Evolutionary conservation across 2,797 vertebrate species (phyloP).

Genomic region (Cephalopachus bancanus): DNA sequence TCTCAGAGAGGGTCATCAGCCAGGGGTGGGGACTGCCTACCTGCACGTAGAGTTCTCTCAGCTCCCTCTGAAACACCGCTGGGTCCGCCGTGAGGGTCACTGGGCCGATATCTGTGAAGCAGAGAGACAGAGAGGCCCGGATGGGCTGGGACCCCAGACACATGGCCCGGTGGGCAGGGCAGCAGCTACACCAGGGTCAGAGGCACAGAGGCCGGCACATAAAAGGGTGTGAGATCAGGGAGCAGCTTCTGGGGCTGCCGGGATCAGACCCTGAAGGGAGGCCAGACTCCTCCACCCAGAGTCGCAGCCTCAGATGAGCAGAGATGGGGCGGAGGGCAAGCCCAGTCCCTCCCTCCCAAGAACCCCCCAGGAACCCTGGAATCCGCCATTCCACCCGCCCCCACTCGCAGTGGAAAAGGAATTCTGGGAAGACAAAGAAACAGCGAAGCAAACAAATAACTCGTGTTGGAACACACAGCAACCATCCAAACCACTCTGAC

Average conservation of each 20-base stretch:
- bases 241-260: background rate
- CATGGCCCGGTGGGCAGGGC: rapidly evolving
- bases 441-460: background rate
- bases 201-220: background rate
- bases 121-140: background rate
- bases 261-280: background rate
- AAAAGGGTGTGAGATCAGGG: background rate
- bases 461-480: background rate
- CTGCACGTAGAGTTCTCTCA: constrained; percentile 97
- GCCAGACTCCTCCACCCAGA: background rate
- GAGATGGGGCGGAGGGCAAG: background rate
- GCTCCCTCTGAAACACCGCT: constrained; percentile 93
- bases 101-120: constrained; percentile 93
- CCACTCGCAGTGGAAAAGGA: background rate
- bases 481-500: no score
- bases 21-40: constrained; percentile 82
- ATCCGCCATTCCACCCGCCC: background rate
- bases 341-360: no score
- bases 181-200: rapidly evolving
- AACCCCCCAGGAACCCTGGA: background rate
- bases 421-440: background rate
- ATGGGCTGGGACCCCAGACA: rapidly evolving
- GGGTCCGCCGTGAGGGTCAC: constrained; percentile 96
- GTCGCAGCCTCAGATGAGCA: background rate
- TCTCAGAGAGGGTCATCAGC: no score